Conservation (phyloP, 2,888 invertebrate species). For the Nebria salina region DNA sequence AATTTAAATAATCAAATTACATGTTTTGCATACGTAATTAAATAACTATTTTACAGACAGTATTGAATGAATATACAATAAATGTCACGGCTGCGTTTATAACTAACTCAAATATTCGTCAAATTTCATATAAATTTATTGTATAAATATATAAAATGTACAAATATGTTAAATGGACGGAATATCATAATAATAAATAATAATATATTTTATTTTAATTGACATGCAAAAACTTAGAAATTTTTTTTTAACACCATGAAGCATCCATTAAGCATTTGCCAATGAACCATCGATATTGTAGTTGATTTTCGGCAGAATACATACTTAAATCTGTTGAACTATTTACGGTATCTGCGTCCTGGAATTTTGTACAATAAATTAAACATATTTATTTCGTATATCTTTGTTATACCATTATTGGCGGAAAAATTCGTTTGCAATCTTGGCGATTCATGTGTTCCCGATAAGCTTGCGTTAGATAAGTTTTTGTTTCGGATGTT, state of each 20-base stretch:
- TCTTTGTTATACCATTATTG: constrained; percentile 65
- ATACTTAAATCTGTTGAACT: constrained; percentile 64
- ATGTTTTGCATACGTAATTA: too few species aligned
- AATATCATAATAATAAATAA: too few species aligned
- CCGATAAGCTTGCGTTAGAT: constrained; percentile 74
- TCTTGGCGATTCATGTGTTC: constrained; percentile 85
- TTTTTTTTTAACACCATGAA: constrained; percentile 74
- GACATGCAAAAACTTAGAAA: not conserved
- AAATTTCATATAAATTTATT: too few species aligned
- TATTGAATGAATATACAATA: too few species aligned
- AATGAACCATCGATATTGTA: constrained; percentile 86
- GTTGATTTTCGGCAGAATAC: constrained; percentile 74
- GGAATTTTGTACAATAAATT: constrained; percentile 48
- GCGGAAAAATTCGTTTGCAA: constrained; percentile 85
- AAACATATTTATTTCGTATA: constrained; percentile 30
- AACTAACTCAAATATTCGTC: too few species aligned
- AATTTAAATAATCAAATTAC: not conserved
- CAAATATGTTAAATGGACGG: too few species aligned
- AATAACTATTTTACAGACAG: too few species aligned
- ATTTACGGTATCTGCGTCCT: constrained; percentile 56
- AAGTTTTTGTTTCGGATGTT: constrained; percentile 66
- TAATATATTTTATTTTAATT: too few species aligned
- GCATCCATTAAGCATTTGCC: constrained; percentile 85
- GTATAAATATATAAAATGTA: too few species aligned
- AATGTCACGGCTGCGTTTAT: too few species aligned